These are phyloP conservation scores for Bubo bubo DNA, from an alignment of 2,113 vertebrate genomes.

Conservation along the genomic window DNA sequence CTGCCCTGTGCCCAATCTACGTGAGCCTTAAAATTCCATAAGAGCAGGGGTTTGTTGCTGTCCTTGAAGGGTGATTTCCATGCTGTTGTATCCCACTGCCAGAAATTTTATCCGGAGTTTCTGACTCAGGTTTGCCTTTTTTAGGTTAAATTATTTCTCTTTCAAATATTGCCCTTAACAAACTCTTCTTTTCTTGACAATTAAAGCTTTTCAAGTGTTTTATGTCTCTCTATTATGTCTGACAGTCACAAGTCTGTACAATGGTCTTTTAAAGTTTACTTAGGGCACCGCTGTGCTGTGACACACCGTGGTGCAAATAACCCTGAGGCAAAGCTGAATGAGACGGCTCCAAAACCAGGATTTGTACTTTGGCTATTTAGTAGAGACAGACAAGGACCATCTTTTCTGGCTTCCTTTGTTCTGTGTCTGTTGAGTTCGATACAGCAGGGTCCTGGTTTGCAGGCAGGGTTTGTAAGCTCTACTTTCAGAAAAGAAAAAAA, in stretches of 20 bases:
- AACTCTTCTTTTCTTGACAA: neutral
- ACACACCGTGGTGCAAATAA: neutral
- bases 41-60: neutral
- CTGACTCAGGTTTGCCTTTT: slow-evolving; percentile 4
- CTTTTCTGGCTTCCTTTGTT: neutral
- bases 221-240: neutral
- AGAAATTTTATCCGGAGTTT: neutral
- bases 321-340: neutral
- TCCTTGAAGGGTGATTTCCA: neutral
- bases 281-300: neutral
- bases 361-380: neutral
- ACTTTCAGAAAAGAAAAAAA: neutral
- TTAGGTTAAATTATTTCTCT: slow-evolving; percentile 14
- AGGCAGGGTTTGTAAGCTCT: neutral
- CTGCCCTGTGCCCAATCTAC: neutral
- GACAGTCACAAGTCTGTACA: neutral
- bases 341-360: neutral
- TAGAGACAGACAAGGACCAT: neutral
- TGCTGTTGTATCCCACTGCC: neutral
- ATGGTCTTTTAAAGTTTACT: neutral
- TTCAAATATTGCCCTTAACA: neutral
- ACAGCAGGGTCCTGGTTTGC: neutral
- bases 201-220: slow-evolving; percentile 4
- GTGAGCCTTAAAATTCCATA: neutral
- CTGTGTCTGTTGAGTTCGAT: neutral